Evolutionary conservation across 2,797 vertebrate genomes (phyloP), one percentile per base, ranked within the genome.

Genomic region (Chelmon rostratus): DNA sequence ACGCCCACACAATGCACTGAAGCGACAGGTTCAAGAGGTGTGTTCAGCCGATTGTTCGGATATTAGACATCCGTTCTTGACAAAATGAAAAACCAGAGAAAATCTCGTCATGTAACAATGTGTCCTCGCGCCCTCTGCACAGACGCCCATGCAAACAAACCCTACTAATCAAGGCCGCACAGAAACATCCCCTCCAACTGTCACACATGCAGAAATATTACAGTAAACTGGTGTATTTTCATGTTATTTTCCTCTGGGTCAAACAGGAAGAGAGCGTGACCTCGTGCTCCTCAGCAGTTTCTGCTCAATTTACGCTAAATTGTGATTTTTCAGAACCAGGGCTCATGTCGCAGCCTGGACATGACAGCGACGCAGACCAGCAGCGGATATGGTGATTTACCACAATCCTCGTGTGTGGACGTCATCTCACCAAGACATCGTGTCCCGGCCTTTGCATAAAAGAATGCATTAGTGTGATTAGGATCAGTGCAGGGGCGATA

Each of bases 381-480:
- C 68, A 33, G 64, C 81, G 80, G 85, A 86, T 63, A 25, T 4
- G 25, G 8, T 6, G 47, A 61, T 77, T 68, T 63, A 71, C n/a
- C 54, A 71, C 50, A 68, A 79, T 73, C 44, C 25, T 69, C 42
- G 13, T 69, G 62, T 79, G 16, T 42, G 38, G 70, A 54, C 57
- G 68, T 65, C 73, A 65, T 72, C 40, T 82, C 65, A 63, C 77
- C 25, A 2, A 63, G 63, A 85, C 75, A 46, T 75, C 59, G 38
- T 62, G 64, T 78, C 56, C 40, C 19, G 35, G 52, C 67, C 59
- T 90, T 85, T 86, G 82, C 74, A 83, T 71, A 76, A 86, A 84
- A 65, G 49, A 79, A 76, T 52, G 69, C 76, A 85, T 84, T 83
- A 83, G 79, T 2, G 13, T 83, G 87, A 91, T 88, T 86, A 74